Evolutionary conservation across 2,888 invertebrate species (phyloP).

Genomic region (Aspidapion aeneum): DNA sequence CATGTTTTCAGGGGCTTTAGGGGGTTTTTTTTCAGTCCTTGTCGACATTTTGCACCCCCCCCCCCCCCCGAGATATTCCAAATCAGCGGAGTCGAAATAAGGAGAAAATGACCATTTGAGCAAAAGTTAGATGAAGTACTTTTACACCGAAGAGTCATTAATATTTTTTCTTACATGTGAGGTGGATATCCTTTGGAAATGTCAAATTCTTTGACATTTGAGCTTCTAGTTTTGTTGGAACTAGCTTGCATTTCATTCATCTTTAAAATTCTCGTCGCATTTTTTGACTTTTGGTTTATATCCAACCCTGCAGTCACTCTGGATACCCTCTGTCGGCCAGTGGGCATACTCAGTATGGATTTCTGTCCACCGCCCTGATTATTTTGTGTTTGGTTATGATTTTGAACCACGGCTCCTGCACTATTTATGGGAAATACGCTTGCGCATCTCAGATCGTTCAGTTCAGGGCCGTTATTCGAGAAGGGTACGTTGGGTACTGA

Average conservation of each 20-base stretch:
- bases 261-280: background rate
- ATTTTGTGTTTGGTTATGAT: background rate
- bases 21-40: no score
- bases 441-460: background rate
- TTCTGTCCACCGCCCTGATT: background rate
- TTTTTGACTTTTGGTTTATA: background rate
- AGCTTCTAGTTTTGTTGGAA: no score
- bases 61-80: no score
- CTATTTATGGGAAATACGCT: background rate
- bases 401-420: background rate
- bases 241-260: no score
- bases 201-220: conserved; percentile 8
- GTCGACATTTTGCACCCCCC: no score
- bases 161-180: conserved; percentile 3
- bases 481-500: background rate
- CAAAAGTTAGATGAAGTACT: no score
- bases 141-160: no score
- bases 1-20: no score
- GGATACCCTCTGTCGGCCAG: background rate
- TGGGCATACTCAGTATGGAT: background rate
- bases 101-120: no score
- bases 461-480: background rate
- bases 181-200: conserved; percentile 23
- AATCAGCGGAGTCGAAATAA: no score
- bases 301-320: background rate